Conservation (phyloP, 2,888 invertebrate genomes). For the Epistrophe grossulariae region DNA sequence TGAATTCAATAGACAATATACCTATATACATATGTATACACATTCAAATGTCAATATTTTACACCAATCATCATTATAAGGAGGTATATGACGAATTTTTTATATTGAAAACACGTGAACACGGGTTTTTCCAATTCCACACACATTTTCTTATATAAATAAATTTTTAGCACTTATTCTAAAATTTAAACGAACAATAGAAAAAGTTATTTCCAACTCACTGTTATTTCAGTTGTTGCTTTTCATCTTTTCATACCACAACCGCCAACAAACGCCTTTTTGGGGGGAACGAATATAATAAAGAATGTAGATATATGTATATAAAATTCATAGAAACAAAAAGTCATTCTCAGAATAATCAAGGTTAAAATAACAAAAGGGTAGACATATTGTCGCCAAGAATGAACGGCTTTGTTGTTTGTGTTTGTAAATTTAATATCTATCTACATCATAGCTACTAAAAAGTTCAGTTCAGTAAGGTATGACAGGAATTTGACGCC, state of each 20-base stretch:
- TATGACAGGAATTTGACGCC: background rate
- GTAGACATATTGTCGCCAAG: constrained; percentile 60
- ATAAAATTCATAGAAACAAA: constrained; percentile 24
- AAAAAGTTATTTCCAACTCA: constrained; percentile 1
- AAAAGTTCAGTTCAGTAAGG: background rate
- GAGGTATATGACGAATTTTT: no score
- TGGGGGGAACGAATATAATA: background rate
- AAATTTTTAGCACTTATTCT: background rate
- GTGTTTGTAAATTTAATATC: background rate
- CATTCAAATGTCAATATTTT: constrained; percentile 7
- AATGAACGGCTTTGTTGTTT: constrained; percentile 17
- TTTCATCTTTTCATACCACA: background rate
- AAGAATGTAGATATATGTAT: background rate
- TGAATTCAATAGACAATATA: background rate
- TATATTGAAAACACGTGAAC: background rate
- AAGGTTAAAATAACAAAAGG: constrained; percentile 51
- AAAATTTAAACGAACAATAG: background rate
- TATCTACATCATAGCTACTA: background rate
- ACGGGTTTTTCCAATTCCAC: background rate
- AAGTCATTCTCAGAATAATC: constrained; percentile 24
- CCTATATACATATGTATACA: background rate
- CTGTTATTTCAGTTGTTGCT: constrained; percentile 18
- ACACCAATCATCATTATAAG: no score
- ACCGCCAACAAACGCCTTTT: background rate
- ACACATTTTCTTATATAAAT: background rate